Percentiles rank a stretch among this genome's conserved stretches.
These are phyloP conservation scores for Falco concolor DNA, from an alignment of 2,797 vertebrate species.

Conservation along the genomic window DNA sequence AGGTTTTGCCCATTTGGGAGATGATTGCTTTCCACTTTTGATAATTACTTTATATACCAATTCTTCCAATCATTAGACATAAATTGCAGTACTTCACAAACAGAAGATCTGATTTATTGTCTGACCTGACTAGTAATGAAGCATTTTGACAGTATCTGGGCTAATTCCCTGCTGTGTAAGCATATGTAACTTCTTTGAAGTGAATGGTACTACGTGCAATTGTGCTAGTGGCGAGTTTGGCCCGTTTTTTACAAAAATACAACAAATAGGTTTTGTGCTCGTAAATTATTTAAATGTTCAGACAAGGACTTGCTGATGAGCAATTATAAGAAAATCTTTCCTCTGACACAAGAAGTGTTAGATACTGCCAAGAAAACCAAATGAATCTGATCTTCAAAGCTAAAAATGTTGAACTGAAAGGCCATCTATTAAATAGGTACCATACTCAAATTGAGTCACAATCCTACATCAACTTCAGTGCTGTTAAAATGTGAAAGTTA, in stretches of 20 bases:
- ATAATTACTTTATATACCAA: slow-evolving; percentile 25
- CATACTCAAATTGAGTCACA: background rate
- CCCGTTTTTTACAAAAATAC: background rate
- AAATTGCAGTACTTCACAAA: background rate
- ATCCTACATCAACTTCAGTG: background rate
- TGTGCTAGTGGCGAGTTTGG: background rate
- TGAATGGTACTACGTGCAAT: background rate
- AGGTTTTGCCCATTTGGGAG: background rate
- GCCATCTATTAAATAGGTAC: background rate
- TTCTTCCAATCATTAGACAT: slow-evolving; percentile 13
- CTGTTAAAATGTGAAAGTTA: background rate
- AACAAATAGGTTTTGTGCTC: background rate
- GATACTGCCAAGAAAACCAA: background rate
- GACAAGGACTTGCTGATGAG: background rate
- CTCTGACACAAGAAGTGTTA: background rate
- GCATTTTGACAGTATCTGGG: background rate
- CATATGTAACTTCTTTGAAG: background rate
- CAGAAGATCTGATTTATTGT: slow-evolving; percentile 13
- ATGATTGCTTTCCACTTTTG: background rate
- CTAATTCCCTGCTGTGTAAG: slow-evolving; percentile 18
- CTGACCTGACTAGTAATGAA: slow-evolving; percentile 39
- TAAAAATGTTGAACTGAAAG: background rate
- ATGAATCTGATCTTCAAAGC: background rate
- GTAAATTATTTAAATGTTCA: background rate
- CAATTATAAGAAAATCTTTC: background rate